Evolutionary conservation across 1,140 invertebrate genomes (phyloP).

Genomic region (Hypsibius dujardini): DNA sequence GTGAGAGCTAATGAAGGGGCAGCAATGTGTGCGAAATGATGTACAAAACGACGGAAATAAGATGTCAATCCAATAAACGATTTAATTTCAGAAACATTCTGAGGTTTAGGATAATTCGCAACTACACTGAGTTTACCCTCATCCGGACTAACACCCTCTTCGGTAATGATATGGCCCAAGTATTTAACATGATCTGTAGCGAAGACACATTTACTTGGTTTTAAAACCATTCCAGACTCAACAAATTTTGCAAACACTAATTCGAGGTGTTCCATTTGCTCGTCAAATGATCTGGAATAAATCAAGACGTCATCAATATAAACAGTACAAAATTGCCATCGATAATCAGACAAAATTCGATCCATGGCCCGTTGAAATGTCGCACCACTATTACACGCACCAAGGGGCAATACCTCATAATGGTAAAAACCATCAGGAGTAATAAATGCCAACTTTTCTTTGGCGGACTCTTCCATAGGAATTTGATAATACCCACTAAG

Average conservation of each 20-base stretch:
- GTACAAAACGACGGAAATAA: neutral
- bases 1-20: neutral
- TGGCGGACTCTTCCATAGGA: neutral
- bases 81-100: neutral
- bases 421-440: slow-evolving; percentile 20
- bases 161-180: neutral
- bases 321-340: neutral
- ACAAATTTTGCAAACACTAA: neutral
- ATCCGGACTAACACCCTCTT: neutral
- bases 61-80: neutral
- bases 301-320: neutral
- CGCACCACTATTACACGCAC: slow-evolving; percentile 19
- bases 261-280: neutral
- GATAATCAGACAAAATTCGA: slow-evolving; percentile 11
- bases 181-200: neutral
- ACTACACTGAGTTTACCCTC: neutral
- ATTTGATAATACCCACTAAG: slow-evolving; percentile 16
- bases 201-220: neutral
- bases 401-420: slow-evolving; percentile 21
- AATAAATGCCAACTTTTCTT: neutral
- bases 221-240: neutral
- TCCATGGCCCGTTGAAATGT: slow-evolving; percentile 22
- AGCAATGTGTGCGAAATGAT: neutral
- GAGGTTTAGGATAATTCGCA: neutral
- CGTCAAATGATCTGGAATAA: neutral